Evolutionary conservation across 2,888 invertebrate species (phyloP).

Genomic region (Plusia festucae): DNA sequence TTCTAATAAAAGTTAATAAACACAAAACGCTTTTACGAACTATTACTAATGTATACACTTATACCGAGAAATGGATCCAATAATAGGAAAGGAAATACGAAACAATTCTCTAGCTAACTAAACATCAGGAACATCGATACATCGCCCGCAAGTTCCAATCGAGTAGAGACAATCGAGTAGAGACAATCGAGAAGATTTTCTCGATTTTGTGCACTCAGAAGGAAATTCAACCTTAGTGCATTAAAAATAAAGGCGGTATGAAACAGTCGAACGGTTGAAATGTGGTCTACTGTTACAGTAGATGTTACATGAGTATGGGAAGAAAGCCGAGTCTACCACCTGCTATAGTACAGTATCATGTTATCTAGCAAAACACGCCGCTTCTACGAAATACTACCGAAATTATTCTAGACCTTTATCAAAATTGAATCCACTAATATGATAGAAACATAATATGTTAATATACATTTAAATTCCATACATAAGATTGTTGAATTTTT

Average conservation of each 20-base stretch:
- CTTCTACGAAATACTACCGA: neutral
- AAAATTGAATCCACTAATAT: neutral
- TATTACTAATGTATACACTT: slow-evolving; percentile 5
- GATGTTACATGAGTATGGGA: slow-evolving; percentile 41
- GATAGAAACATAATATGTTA: neutral
- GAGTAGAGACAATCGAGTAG: slow-evolving; percentile 21
- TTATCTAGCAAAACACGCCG: neutral
- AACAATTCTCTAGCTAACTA: slow-evolving; percentile 20
- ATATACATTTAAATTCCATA: neutral
- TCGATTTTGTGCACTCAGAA: slow-evolving; percentile 8
- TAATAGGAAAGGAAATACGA: slow-evolving; percentile 30
- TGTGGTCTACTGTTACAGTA: neutral
- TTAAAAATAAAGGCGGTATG: neutral
- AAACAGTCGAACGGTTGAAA: neutral
- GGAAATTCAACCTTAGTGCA: neutral
- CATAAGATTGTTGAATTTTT: neutral
- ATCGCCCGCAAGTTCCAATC: slow-evolving; percentile 23
- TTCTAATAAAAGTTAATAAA: too few species aligned
- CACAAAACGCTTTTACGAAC: neutral
- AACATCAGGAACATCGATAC: slow-evolving; percentile 22
- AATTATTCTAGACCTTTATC: neutral
- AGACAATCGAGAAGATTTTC: slow-evolving; percentile 32
- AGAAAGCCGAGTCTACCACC: slow-evolving; percentile 33
- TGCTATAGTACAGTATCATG: slow-evolving; percentile 12
- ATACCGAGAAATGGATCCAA: slow-evolving; percentile 16